A percentile compares a stretch with the other conserved stretches of the same genome.
phyloP scores from a whole-genome alignment of 2,797 vertebrate genomes.

The Chelmon rostratus region DNA sequence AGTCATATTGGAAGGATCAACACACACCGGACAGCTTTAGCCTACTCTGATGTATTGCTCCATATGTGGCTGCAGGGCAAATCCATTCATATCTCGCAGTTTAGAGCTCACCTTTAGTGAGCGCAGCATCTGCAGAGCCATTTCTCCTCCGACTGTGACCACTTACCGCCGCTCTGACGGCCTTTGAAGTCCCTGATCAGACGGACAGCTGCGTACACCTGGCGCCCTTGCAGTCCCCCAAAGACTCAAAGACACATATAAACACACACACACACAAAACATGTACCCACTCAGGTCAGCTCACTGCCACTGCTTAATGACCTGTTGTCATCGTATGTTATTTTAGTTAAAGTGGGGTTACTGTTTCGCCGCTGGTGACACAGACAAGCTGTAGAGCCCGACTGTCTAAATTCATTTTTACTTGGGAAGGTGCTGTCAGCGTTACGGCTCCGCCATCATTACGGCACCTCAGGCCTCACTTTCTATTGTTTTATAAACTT shows the following conservation, averaged over 20 bases:
- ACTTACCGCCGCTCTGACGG: constrained; percentile 26
- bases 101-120: constrained; percentile 46
- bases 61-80: constrained; percentile 43
- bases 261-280: constrained; percentile 1
- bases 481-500: constrained; percentile 24
- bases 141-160: constrained; percentile 28
- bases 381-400: not conserved
- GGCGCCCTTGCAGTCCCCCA: constrained; percentile 35
- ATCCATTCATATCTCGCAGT: constrained; percentile 39
- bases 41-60: constrained; percentile 47
- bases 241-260: constrained; percentile 2
- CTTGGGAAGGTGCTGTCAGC: too few relatives aligned
- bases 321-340: constrained; percentile 49
- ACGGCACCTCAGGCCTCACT: not conserved
- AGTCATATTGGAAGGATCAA: constrained; percentile 17
- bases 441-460: too few relatives aligned
- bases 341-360: constrained; percentile 43
- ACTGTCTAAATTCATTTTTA: not conserved
- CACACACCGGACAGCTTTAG: constrained; percentile 23
- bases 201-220: constrained; percentile 73
- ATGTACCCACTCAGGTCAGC: constrained; percentile 15
- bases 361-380: constrained; percentile 38
- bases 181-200: constrained; percentile 64
- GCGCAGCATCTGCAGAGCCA: constrained; percentile 21
- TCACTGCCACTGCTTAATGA: constrained; percentile 29